Evolutionary conservation across 1,140 invertebrate species (phyloP), one percentile per base, ranked within the genome.

Genomic region (Papilio polytes): DNA sequence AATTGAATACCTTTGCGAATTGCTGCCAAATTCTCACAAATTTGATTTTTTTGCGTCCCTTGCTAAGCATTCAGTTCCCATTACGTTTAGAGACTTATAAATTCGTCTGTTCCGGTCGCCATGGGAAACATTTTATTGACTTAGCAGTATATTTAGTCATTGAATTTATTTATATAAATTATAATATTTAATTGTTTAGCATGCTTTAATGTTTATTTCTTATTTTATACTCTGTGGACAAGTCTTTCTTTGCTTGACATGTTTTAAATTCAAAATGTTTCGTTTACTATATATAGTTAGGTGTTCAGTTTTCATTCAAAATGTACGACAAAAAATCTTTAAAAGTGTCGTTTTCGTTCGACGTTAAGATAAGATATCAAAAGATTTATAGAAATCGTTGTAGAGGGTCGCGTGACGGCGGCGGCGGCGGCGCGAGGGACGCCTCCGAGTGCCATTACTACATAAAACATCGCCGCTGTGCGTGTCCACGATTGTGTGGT

Each of bases 361-460:
- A 70, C 63, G 63, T 70, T 70, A 36, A 70, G 63, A 70, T 70
- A 70, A 70, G 63, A 70, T 70, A 70, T 70, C 63, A 70, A 70
- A 31, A 70, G 63, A 70, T 70, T 70, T 70, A 70, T 70, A 70
- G 63, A 70, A 70, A 70, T 26, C 63, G 31, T 70, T 31, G 63
- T 26, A 26, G 26, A 70, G 63, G 63, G 63, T 70, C 26, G 63
- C 63, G 63, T 70, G 63, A 31, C 12, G 26, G 63, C 20, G 20
- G 26, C 26, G 26, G 56, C 56, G 26, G 20, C 59, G 59, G 20
- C 46, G 46, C 46, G 59, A 70, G 26, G 63, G 26, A 70, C 63
- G 63, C 22, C 63, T 70, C 63, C 12, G 63, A 70, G 26, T 36
- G 63, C 63, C 63, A 70, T 70, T 70, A 70, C 63, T 70, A 70